Conservation (phyloP, 53 echinoderm and acorn worm species). For the Apostichopus leukothele region DNA sequence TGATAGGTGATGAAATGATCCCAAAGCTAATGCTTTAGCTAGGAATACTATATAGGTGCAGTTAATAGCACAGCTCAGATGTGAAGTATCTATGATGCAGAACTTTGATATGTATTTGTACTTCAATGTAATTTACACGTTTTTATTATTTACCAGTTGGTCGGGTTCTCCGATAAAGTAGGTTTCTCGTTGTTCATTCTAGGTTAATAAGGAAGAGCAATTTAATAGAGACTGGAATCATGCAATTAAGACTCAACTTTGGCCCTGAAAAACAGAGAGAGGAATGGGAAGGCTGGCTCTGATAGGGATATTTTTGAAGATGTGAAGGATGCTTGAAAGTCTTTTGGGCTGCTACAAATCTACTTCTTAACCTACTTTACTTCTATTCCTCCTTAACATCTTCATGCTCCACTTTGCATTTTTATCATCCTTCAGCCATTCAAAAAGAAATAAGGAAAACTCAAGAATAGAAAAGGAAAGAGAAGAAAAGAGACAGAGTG, state of each 20-base stretch:
- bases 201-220: constrained; percentile 2
- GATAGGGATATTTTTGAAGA: not conserved
- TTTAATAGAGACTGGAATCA: constrained; percentile 6
- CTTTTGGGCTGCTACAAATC: constrained; percentile 4
- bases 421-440: constrained; percentile 2
- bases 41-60: no score
- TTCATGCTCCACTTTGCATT: constrained; percentile 38
- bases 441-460: not conserved
- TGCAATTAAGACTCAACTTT: constrained; percentile 9
- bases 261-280: not conserved
- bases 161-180: constrained; percentile 3
- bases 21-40: no score
- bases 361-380: constrained; percentile 35
- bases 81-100: not conserved
- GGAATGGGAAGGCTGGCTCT: not conserved
- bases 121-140: not conserved
- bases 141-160: not conserved
- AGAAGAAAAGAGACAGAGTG: not conserved
- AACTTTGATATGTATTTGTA: not conserved
- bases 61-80: not conserved
- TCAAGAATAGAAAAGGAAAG: not conserved
- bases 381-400: not conserved
- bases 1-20: no score
- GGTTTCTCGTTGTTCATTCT: constrained; percentile 1
- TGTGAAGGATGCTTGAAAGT: not conserved